These are phyloP conservation scores for Alethe castanea DNA, from an alignment of 2,113 vertebrate genomes.

Conservation along the genomic window DNA sequence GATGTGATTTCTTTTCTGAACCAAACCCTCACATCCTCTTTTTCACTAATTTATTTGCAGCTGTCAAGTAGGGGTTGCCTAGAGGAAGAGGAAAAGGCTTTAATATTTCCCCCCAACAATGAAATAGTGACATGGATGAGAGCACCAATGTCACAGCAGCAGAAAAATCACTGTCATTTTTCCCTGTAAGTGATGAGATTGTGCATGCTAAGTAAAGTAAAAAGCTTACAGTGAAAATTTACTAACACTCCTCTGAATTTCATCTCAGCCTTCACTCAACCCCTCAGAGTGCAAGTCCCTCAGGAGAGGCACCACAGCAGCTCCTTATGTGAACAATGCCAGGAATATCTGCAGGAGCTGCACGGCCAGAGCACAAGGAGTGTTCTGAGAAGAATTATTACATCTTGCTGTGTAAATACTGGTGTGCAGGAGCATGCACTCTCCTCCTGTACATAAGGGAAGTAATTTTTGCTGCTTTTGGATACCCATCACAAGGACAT, in stretches of 20 bases:
- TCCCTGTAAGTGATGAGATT: not conserved
- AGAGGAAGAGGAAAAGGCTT: not conserved
- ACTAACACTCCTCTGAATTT: not conserved
- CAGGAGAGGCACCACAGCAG: not conserved
- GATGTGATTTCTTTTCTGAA: slow-evolving; percentile 3
- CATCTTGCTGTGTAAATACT: not conserved
- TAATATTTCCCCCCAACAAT: not conserved
- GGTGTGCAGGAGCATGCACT: not conserved
- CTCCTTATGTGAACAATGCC: not conserved
- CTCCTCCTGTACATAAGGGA: not conserved
- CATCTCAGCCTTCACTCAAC: not conserved
- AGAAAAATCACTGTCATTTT: not conserved
- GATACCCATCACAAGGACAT: not conserved
- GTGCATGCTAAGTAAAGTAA: not conserved
- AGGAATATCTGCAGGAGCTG: not conserved
- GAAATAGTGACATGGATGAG: not conserved
- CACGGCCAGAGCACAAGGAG: not conserved
- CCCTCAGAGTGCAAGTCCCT: not conserved
- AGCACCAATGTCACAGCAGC: not conserved
- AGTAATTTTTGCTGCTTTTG: not conserved
- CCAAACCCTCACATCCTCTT: not conserved
- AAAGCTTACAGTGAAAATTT: not conserved
- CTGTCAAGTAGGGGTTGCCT: not conserved
- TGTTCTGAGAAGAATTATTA: not conserved
- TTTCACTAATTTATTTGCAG: not conserved